phyloP scores from a whole-genome alignment of 92 coral and sea anemone genomes.

The Porites cylindrica region DNA sequence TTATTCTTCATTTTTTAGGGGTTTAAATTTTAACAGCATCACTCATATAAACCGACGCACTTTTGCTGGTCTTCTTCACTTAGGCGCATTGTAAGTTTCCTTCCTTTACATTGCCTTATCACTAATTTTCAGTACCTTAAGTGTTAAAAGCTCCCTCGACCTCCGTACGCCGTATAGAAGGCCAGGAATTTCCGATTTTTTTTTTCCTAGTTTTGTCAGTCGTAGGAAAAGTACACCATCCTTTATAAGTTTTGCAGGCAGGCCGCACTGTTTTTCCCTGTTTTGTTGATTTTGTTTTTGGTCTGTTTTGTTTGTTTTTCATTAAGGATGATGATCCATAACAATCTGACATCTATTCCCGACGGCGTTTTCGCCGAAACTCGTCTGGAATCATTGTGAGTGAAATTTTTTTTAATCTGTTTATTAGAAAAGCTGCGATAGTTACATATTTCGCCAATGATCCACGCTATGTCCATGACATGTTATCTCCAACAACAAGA shows the following conservation, averaged over 20 bases:
- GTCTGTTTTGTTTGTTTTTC: not conserved
- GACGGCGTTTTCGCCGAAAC: not conserved
- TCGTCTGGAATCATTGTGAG: not conserved
- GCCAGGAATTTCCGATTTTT: no score
- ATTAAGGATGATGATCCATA: not conserved
- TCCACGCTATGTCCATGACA: no score
- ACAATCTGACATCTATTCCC: not conserved
- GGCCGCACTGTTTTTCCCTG: no score
- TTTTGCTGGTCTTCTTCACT: not conserved
- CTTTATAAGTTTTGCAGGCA: not conserved
- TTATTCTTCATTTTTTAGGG: not conserved
- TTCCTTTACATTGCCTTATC: not conserved
- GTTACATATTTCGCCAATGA: no score
- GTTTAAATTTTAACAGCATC: not conserved
- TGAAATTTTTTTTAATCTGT: not conserved
- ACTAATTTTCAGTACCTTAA: not conserved
- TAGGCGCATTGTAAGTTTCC: not conserved
- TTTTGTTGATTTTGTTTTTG: not conserved
- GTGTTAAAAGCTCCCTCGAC: not conserved
- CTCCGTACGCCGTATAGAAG: not conserved
- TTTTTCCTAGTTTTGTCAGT: no score
- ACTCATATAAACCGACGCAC: not conserved
- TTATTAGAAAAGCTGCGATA: no score
- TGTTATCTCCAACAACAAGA: no score
- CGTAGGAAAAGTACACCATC: not conserved